Base-by-base conservation (phyloP, 2,797 vertebrate species). In the Oreochromis grahami region DNA sequence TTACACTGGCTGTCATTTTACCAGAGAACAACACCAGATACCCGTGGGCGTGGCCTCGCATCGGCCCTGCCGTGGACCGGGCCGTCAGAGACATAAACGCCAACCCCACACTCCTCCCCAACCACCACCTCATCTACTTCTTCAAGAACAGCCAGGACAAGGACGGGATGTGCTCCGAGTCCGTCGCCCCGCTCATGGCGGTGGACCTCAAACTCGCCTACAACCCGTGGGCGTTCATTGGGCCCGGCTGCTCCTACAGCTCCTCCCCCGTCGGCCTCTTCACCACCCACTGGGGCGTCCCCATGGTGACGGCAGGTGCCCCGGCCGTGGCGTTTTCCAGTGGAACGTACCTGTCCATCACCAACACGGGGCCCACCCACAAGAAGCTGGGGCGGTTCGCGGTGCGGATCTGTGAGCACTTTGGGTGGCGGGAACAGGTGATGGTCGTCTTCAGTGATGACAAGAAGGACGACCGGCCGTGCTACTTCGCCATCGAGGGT, bases 31-130 rank as follows among this genome's bases (percentile, higher is more conserved):
- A 98, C 94, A 97, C 96, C 0, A 93, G 91, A 3, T 99, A 99
- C 93, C 97, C 98, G 0, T 99, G 98, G 98, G 98, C 98, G 5
- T 98, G 98, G 98, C 97, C 97, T 1, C 96, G 98, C 5, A 96
- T 99, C 8, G 98, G 97, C 0, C 98, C 98, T 0, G 97, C 98
- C 0, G 87, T 99, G 34, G 87, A 93, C 1, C 92, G 97, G 7
- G 98, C 98, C 2, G 60, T 97, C 2, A 85, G 53, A 0, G 79
- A 77, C 4, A 88, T 98, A 7, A 97, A 97, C 26, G 76, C 90
- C 0, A 94, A 95, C 15, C 92, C 92, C 1, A 83, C 86, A 6
- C 68, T 98, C n/a, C 95, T 98, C 3, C 96, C 96, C 0, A 92
- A 94, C 17, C 95, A 97, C 92, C 91, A 83, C 2, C 90, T 98